These are phyloP conservation scores for Bradynema listronoti DNA, from an alignment of 1,140 invertebrate species.

Conservation along the genomic window DNA sequence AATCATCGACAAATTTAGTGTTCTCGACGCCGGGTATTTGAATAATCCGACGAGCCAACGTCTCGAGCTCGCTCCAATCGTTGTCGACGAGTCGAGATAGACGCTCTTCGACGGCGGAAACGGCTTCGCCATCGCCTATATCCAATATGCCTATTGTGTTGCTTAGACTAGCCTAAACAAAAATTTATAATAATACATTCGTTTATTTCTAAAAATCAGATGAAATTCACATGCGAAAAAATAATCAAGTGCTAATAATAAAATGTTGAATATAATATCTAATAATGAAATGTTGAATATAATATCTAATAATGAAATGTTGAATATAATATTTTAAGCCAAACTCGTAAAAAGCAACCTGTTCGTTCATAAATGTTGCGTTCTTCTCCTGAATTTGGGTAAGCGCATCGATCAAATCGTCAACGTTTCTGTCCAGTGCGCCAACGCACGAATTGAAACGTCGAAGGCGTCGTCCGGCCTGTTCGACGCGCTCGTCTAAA, in stretches of 20 bases:
- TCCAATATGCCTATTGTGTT: slow-evolving; percentile 1
- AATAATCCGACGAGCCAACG: slow-evolving; percentile 1
- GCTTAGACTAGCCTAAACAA: slow-evolving; percentile 1
- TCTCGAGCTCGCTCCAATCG: slow-evolving; percentile 7
- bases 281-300: too few species aligned
- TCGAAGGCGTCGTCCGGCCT: background rate
- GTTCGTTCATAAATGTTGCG: too few species aligned
- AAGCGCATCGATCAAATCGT: slow-evolving; percentile 28
- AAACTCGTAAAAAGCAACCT: too few species aligned
- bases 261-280: too few species aligned
- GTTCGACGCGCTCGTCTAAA: background rate
- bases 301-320: too few species aligned
- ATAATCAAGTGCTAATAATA: too few species aligned
- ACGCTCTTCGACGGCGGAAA: background rate
- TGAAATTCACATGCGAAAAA: too few species aligned
- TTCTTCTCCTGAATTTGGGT: background rate
- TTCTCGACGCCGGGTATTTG: slow-evolving; percentile 8
- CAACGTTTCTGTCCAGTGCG: slow-evolving; percentile 12
- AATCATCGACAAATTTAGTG: too few species aligned
- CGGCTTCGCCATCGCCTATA: background rate
- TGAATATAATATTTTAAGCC: too few species aligned
- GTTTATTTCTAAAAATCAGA: too few species aligned
- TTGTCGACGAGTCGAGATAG: slow-evolving; percentile 6
- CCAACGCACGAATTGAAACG: slow-evolving; percentile 2
- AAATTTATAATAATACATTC: too few species aligned